Evolutionary conservation across 2,113 vertebrate genomes (phyloP).

Genomic region (Ammodytes marinus): DNA sequence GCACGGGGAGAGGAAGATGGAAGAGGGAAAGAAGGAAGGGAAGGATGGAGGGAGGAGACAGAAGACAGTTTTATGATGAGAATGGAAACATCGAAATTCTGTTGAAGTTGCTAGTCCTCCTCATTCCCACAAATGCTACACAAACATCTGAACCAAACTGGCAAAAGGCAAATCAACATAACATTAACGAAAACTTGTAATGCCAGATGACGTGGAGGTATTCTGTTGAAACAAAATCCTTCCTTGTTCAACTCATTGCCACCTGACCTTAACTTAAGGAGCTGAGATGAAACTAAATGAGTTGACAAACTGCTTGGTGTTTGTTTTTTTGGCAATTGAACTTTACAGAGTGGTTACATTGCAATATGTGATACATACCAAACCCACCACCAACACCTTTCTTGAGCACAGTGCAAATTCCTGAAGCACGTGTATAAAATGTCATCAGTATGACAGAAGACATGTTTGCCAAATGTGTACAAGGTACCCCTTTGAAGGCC

Average conservation of each 20-base stretch:
- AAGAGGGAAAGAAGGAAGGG: background rate
- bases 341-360: slow-evolving; percentile 1
- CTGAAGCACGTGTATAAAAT: slow-evolving; percentile 5
- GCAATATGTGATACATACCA: background rate
- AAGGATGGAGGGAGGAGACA: background rate
- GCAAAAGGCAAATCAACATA: background rate
- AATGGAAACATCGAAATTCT: background rate
- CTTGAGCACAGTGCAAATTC: background rate
- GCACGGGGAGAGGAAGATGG: slow-evolving; percentile 1
- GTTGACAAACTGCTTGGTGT: no score
- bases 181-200: background rate
- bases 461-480: background rate
- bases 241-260: slow-evolving; percentile 19
- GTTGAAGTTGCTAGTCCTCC: background rate
- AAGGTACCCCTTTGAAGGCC: background rate
- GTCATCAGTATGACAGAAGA: background rate
- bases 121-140: background rate
- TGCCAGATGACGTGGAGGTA: no score
- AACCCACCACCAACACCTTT: background rate
- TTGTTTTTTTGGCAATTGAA: slow-evolving; percentile 13
- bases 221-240: background rate
- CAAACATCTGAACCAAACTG: background rate
- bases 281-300: no score
- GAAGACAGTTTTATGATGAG: background rate
- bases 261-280: slow-evolving; percentile 31